Evolutionary conservation across 2,888 invertebrate genomes (phyloP), one percentile per base, ranked within the genome.

Genomic region (Stenodema calcarata): DNA sequence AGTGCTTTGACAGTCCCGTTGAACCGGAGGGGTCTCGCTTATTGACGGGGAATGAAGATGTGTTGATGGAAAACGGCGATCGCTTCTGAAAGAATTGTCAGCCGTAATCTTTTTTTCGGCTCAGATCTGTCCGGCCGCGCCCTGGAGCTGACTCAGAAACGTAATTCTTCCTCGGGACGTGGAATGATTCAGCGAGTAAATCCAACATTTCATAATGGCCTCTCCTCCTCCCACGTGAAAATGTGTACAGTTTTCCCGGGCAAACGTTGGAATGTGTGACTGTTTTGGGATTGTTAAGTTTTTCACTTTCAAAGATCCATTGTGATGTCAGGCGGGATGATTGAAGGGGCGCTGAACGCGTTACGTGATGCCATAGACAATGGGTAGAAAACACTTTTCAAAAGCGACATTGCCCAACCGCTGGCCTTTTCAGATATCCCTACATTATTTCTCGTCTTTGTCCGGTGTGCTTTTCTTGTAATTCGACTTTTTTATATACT

Each of bases 311-410:
- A 42, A 78, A 44, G 78, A 44, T 23, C 78, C 78, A 78, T 78
- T 78, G 78, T 78, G 44, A 78, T 78, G 78, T 73, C 73, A 73
- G 73, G 78, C 18, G 78, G n/a, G 44, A 78, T 78, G 78, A 78
- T 78, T 78, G 78, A 78, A 78, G 78, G 78, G 78, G 42, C 23
- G 27, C 18, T 78, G 78, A 78, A 44, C 78, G 44, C 78, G 14
- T 78, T 78, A 78, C 78, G 78, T 78, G 78, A 78, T 78, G 41
- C 42, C 78, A 78, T 78, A 78, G 78, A 78, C 78, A 78, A 78
- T 78, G 27, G 44, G 9, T 41, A 78, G 27, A 44, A 78, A 78
- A 27, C 78, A 78, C 44, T 78, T 78, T 78, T 44, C 41, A 78
- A 78, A 14, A 44, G 78, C 23, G 44, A 41, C 78, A 44, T 44